Evolutionary conservation across 2,888 invertebrate genomes (phyloP), one percentile per base, ranked within the genome.

Genomic region (Synanthedon myopaeformis): DNA sequence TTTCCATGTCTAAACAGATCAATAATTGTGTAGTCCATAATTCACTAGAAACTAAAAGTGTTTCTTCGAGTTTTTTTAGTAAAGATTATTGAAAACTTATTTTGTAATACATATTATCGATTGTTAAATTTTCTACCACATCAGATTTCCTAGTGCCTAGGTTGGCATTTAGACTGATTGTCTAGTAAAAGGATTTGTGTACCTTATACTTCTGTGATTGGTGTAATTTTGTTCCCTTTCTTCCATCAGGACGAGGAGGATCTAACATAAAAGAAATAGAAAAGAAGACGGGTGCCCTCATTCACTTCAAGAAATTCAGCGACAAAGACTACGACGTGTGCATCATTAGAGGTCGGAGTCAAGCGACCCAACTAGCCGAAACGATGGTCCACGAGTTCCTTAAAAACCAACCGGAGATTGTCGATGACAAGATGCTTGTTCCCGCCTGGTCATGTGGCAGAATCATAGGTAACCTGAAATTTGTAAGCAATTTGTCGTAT

Each of bases 211-310:
- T 17, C 17, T 17, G 17, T 17, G 23, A 8, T 35, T 35, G 10
- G 0, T 35, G 1, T 8, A 35, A 35, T 35, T 35, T 35, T 35
- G 3, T 35, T 35, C 2, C 10, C 13, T 45, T 14, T 45, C 14
- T 13, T 48, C 3, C 56, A 57, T 10, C 61, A 88, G 88, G 96
- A 42, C 89, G 94, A 61, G 91, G 90, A 63, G 96, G 96, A 5
- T 81, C 89, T n/a, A 92, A 91, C 65, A 91, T 96, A 52, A 93
- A 93, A 74, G 88, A 90, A 55, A 91, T 97, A 57, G 92, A 96
- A 74, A 89, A 90, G 53, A 90, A 90, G 62, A 92, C 94, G 0
- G 91, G 91, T 42, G 93, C 96, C 4, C 72, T 74, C 58, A 89
- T 90, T 53, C 76, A 82, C 67, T 89, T 82, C 61, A 82, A 81